Percentiles rank a stretch among this genome's conserved stretches.
Evolutionary conservation across 2,888 invertebrate genomes (phyloP).

Genomic region (Euphydryas editha): DNA sequence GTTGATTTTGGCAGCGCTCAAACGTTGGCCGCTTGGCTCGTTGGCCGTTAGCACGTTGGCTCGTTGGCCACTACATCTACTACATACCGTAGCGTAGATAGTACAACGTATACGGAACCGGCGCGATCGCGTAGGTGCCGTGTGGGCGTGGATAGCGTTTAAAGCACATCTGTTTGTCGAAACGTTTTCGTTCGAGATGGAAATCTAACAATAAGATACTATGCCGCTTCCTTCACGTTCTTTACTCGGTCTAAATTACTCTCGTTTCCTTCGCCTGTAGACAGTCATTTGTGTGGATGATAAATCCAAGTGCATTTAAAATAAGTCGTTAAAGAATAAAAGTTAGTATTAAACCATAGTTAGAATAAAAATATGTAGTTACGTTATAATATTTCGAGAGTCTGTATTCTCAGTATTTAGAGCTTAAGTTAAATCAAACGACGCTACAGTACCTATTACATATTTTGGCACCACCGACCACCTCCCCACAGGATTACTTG

Average conservation of each 20-base stretch:
- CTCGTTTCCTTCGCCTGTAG: not conserved
- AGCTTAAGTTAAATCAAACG: slow-evolving; percentile 2
- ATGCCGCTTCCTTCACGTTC: not conserved
- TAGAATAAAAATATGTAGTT: not conserved
- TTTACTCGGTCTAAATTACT: not conserved
- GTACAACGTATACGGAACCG: slow-evolving; percentile 18
- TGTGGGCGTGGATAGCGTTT: slow-evolving; percentile 14
- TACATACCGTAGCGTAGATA: slow-evolving; percentile 17
- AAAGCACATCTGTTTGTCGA: slow-evolving; percentile 14
- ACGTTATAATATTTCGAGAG: no score
- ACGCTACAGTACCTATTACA: slow-evolving; percentile 16
- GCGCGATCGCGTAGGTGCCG: slow-evolving; percentile 21
- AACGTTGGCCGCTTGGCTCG: slow-evolving; percentile 11
- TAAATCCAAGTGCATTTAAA: not conserved
- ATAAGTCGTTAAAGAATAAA: not conserved
- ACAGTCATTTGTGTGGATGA: not conserved
- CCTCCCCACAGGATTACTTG: slow-evolving; percentile 45
- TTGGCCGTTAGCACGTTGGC: not conserved
- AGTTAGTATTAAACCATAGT: not conserved
- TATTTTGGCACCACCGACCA: slow-evolving; percentile 39
- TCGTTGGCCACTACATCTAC: slow-evolving; percentile 7
- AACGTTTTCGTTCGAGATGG: slow-evolving; percentile 7
- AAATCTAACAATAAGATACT: slow-evolving; percentile 11
- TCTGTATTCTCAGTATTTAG: not conserved
- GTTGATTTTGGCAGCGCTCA: slow-evolving; percentile 26